phyloP scores from a whole-genome alignment of 2,888 invertebrate genomes.

The Pachycephus smyrnensis region DNA sequence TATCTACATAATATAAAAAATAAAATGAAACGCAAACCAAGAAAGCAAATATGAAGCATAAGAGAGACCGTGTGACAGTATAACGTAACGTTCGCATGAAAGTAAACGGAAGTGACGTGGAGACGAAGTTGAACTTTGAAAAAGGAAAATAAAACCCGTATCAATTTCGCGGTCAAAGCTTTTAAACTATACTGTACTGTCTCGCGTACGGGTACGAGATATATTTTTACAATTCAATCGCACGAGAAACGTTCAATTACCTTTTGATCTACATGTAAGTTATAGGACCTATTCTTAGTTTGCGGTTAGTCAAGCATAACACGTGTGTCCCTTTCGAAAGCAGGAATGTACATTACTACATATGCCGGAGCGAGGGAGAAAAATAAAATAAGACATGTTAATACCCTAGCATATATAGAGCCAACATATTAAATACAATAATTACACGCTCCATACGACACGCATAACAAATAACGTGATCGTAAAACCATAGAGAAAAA shows the following conservation, averaged over 20 bases:
- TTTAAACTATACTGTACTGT: neutral
- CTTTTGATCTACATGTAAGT: neutral
- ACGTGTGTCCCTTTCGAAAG: constrained; percentile 42
- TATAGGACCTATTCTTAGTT: neutral
- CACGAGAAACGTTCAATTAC: neutral
- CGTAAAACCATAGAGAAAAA: neutral
- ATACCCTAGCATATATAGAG: neutral
- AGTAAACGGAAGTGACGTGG: neutral
- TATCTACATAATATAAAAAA: neutral
- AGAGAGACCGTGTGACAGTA: neutral
- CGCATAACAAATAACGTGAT: neutral
- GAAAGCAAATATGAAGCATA: neutral
- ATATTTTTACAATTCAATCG: neutral
- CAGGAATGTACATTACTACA: constrained; percentile 23
- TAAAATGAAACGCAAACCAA: neutral
- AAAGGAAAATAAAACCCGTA: neutral
- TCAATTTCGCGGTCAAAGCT: neutral
- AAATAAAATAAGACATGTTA: neutral
- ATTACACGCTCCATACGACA: neutral
- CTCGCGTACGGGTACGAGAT: neutral
- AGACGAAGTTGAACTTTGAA: neutral
- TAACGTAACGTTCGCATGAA: neutral
- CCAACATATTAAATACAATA: neutral
- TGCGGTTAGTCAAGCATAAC: constrained; percentile 36
- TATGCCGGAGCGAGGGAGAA: neutral